Evolutionary conservation across 2,797 vertebrate species (phyloP), one percentile per base, ranked within the genome.

Genomic region (Bufotes viridis): DNA sequence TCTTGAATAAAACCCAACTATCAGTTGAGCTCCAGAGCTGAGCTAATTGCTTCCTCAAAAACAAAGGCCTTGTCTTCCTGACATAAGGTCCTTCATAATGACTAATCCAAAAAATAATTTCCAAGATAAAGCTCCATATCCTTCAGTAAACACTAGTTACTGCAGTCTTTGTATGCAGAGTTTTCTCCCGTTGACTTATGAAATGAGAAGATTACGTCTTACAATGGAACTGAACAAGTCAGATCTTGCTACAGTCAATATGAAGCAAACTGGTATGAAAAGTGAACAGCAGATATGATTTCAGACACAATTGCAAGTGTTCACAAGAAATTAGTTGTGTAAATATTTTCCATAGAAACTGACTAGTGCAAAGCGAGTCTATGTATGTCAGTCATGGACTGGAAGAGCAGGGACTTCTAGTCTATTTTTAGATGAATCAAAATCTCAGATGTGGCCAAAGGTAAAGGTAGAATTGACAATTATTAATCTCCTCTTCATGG

Each of bases 191-290:
- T 24, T 81, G 78, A 61, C 18, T 82, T 53, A 20, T 26, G 80
- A 82, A 53, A 82, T n/a, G 61, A 69, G 22, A 11, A 29, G 34
- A 67, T 82, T 67, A 82, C 15, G 60, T 24, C 22, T 24, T 17
- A 82, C 80, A 82, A 82, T 82, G 2, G 49, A 49, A 61, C 18
- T 4, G 20, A 61, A 82, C 80, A 69, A 67, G 80, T 67, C 13
- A n/a, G 14, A 26, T 82, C 80, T 51, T 82, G 80, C 58, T 82
- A 17, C 7, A 2, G 51, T 60, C 53, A 67, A 18, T 12, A 65
- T 7, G n/a, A 22, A 81, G 18, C 34, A 49, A 51, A 26, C 61
- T 5, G 22, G 60, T 17, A 24, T 13, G 34, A 81, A 2, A 67
- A 17, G 80, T 49, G n/a, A 20, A 17, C 12, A 8, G 12, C 18